Conservation (phyloP, 2,797 vertebrate genomes). For the Rallus crepitans region DNA sequence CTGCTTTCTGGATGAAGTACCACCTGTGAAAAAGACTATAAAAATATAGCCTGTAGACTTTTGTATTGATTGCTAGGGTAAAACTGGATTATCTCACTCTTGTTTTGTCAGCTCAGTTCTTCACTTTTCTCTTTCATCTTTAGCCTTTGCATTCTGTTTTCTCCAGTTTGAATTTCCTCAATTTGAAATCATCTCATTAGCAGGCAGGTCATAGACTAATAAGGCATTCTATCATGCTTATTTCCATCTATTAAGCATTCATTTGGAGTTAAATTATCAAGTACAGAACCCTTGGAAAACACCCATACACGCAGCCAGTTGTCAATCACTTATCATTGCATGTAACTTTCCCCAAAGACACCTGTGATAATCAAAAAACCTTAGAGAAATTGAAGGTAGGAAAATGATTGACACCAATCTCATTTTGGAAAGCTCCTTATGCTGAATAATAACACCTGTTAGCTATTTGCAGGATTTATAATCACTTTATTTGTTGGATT, state of each 20-base stretch:
- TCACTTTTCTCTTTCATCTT: constrained; percentile 10
- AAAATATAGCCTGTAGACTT: not conserved
- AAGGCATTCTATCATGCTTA: not conserved
- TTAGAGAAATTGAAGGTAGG: not conserved
- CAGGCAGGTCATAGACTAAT: not conserved
- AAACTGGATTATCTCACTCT: constrained; percentile 13
- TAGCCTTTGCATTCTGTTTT: not conserved
- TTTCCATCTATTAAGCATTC: not conserved
- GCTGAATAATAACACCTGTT: not conserved
- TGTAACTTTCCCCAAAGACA: not conserved
- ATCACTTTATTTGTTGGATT: not conserved
- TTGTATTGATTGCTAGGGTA: not conserved
- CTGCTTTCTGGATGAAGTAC: not conserved
- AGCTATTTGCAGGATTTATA: not conserved
- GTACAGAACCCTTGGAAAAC: not conserved
- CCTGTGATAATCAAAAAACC: not conserved
- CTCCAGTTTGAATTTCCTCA: not conserved
- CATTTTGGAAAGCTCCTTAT: not conserved
- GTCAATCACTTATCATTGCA: not conserved
- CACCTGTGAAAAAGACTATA: not conserved
- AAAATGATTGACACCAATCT: not conserved
- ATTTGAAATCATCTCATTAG: not conserved
- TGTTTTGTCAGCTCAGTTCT: not conserved
- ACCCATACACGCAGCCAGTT: not conserved
- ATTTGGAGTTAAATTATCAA: not conserved